Conservation (phyloP, 2,113 vertebrate species). For the Aphyosemion australe region DNA sequence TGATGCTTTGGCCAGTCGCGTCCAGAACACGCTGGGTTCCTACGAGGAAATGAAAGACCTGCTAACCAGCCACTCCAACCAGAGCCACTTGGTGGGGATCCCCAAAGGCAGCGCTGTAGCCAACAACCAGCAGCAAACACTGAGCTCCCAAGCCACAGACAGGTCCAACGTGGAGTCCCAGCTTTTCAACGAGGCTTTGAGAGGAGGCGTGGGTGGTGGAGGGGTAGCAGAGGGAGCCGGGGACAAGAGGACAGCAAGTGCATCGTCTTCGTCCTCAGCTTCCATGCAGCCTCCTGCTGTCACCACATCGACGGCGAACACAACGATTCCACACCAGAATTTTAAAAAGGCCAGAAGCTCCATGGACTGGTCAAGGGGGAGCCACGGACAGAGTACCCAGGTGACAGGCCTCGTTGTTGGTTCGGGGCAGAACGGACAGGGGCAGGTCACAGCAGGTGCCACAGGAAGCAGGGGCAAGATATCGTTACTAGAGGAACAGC, state of each 20-base stretch:
- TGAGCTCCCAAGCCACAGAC: conserved; percentile 62
- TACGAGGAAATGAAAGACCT: conserved; percentile 97
- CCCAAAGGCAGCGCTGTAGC: conserved; percentile 78
- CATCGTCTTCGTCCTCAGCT: conserved; percentile 71
- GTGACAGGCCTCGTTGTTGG: conserved; percentile 64
- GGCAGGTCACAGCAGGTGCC: conserved; percentile 62
- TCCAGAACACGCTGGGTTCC: conserved; percentile 93
- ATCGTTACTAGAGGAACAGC: conserved; percentile 77
- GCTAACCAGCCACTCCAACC: conserved; percentile 92
- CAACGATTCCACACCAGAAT: conserved; percentile 78
- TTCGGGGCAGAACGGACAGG: conserved; percentile 75
- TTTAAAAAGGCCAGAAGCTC: conserved; percentile 84
- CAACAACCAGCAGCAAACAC: conserved; percentile 86
- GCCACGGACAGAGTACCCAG: conserved; percentile 75
- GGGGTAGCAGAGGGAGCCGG: conserved; percentile 30
- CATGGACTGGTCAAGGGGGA: conserved; percentile 85
- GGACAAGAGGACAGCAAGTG: conserved; percentile 52
- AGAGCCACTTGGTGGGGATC: conserved; percentile 96
- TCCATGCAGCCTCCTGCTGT: conserved; percentile 71
- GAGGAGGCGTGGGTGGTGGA: conserved; percentile 37
- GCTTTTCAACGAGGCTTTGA: conserved; percentile 80
- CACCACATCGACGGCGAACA: conserved; percentile 38
- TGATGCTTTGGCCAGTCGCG: conserved; percentile 91
- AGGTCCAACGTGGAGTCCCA: conserved; percentile 72
- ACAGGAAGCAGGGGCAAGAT: conserved; percentile 82